phyloP scores from a whole-genome alignment of 2,113 vertebrate genomes.

The Nesoenas mayeri region DNA sequence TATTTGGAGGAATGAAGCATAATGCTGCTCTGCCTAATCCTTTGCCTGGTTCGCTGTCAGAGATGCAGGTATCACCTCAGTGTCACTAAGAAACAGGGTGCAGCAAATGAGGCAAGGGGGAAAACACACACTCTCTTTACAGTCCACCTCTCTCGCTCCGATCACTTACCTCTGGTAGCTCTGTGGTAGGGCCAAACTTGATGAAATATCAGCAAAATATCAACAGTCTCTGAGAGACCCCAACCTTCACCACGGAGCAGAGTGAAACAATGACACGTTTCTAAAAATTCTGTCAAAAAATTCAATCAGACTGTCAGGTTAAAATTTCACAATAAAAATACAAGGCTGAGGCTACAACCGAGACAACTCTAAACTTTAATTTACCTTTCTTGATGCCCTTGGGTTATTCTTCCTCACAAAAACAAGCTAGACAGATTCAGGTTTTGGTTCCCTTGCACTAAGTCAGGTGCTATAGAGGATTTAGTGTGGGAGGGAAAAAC shows the following conservation, averaged over 20 bases:
- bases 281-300: slow-evolving; percentile 11
- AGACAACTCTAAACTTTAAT: background rate
- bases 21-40: background rate
- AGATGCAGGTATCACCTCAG: background rate
- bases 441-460: background rate
- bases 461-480: background rate
- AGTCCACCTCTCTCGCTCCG: background rate
- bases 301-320: background rate
- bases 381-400: background rate
- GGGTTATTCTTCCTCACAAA: background rate
- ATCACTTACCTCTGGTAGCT: slow-evolving; percentile 3
- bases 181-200: background rate
- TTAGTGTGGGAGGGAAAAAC: background rate
- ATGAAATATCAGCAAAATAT: slow-evolving; percentile 33
- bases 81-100: background rate
- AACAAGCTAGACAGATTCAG: background rate
- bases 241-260: background rate
- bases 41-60: background rate
- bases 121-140: background rate
- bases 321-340: background rate
- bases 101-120: background rate
- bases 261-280: background rate
- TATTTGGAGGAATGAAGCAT: background rate
- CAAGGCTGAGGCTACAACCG: background rate
- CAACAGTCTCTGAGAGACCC: slow-evolving; percentile 16